Evolutionary conservation across 2,888 invertebrate genomes (phyloP).

Genomic region (Parochlus steinenii): DNA sequence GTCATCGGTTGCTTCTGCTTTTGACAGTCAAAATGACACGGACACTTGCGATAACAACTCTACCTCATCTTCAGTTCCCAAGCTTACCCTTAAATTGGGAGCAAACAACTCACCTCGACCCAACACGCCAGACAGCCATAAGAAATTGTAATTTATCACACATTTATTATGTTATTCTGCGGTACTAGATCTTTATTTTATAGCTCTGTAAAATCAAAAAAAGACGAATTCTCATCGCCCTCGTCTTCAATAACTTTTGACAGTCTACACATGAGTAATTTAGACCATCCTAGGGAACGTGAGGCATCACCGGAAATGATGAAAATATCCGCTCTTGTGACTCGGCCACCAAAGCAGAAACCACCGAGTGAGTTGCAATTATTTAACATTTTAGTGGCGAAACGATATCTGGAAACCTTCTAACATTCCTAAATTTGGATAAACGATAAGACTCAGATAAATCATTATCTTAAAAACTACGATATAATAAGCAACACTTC

Average conservation of each 20-base stretch:
- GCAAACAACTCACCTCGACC: constrained; percentile 52
- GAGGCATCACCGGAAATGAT: constrained; percentile 69
- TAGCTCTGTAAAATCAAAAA: background rate
- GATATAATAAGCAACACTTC: too few species aligned
- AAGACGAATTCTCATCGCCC: constrained; percentile 9
- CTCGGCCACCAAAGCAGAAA: constrained; percentile 62
- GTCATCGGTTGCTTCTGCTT: constrained; percentile 4
- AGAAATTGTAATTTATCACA: constrained; percentile 39
- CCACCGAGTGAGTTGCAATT: constrained; percentile 19
- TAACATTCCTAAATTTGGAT: constrained; percentile 1
- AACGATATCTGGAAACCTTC: too few species aligned
- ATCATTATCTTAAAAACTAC: too few species aligned
- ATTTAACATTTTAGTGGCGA: too few species aligned
- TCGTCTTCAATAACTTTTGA: constrained; percentile 2
- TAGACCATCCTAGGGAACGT: constrained; percentile 25
- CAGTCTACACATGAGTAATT: constrained; percentile 21
- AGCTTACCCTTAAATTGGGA: constrained; percentile 61
- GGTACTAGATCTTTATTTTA: constrained; percentile 12
- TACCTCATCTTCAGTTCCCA: constrained; percentile 38
- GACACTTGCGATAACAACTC: constrained; percentile 7
- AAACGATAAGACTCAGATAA: too few species aligned
- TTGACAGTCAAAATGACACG: constrained; percentile 11
- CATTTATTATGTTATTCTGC: constrained; percentile 8
- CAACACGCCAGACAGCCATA: constrained; percentile 44
- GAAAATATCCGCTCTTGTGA: constrained; percentile 66